phyloP scores from a whole-genome alignment of 2,113 vertebrate genomes.

The Nymphicus hollandicus region DNA sequence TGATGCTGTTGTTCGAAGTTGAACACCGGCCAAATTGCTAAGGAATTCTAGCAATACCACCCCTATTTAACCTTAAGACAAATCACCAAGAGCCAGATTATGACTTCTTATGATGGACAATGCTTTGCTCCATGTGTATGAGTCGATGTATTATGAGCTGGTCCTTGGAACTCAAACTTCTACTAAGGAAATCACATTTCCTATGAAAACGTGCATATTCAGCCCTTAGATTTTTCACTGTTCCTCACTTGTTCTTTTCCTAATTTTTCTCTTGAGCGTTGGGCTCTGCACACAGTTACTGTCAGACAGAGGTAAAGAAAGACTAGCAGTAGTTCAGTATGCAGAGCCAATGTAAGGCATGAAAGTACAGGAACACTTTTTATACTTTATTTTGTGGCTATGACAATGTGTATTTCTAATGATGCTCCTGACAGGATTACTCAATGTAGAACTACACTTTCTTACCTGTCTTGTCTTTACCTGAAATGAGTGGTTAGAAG shows the following conservation, averaged over 20 bases:
- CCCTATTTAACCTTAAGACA: background rate
- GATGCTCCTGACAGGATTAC: background rate
- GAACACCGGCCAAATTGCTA: background rate
- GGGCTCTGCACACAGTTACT: background rate
- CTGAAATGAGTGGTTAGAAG: background rate
- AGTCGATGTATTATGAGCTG: background rate
- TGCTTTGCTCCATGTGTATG: rapidly evolving
- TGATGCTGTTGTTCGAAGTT: background rate
- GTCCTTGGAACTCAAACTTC: background rate
- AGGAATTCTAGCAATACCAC: background rate
- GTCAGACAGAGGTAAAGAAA: background rate
- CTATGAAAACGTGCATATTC: background rate
- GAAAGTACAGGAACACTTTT: background rate
- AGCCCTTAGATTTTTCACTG: background rate
- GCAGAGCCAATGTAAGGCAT: background rate
- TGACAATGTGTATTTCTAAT: background rate
- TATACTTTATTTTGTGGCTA: background rate
- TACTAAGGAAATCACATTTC: background rate
- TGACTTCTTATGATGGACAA: background rate
- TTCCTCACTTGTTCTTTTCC: background rate
- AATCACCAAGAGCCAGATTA: background rate
- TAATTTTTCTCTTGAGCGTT: background rate
- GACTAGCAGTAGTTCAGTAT: background rate
- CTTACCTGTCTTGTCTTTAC: background rate
- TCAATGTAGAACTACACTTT: background rate